A percentile compares a stretch with the other conserved stretches of the same genome.
Evolutionary conservation across 2,888 invertebrate genomes (phyloP).

Genomic region (Cryptocephalus primarius): DNA sequence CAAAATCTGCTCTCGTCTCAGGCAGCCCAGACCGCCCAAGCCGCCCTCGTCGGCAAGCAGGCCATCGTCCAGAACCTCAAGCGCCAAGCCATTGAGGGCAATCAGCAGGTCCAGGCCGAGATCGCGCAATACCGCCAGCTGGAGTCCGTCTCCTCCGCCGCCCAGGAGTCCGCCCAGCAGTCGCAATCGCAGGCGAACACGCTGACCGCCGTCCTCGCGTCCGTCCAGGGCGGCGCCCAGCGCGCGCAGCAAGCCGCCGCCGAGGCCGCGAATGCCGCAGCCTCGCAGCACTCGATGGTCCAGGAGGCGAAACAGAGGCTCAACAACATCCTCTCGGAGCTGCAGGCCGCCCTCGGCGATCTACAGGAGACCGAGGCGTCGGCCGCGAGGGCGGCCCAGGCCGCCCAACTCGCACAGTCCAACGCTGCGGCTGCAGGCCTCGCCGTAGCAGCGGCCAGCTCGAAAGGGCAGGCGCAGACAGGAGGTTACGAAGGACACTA

Average conservation of each 20-base stretch:
- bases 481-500: not conserved
- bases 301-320: constrained; percentile 51
- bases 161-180: constrained; percentile 57
- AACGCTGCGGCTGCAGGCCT: constrained; percentile 51
- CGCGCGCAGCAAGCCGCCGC: constrained; percentile 14
- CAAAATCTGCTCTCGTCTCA: constrained; percentile 26
- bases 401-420: constrained; percentile 58
- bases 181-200: constrained; percentile 54
- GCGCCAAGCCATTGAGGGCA: constrained; percentile 56
- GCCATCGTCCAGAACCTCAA: constrained; percentile 41
- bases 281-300: constrained; percentile 18
- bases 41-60: constrained; percentile 52
- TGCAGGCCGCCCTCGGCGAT: constrained; percentile 55
- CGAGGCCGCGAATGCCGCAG: constrained; percentile 16
- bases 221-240: constrained; percentile 18
- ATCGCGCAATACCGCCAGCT: constrained; percentile 58
- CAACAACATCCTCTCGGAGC: constrained; percentile 47
- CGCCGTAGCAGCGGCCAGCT: constrained; percentile 17
- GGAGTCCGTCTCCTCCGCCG: constrained; percentile 53
- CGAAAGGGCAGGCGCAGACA: constrained; percentile 3
- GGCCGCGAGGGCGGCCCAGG: constrained; percentile 51
- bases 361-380: constrained; percentile 60
- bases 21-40: constrained; percentile 50
- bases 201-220: constrained; percentile 53
- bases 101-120: constrained; percentile 53